Evolutionary conservation across 2,113 vertebrate species (phyloP).

Genomic region (Calyptomena viridis): DNA sequence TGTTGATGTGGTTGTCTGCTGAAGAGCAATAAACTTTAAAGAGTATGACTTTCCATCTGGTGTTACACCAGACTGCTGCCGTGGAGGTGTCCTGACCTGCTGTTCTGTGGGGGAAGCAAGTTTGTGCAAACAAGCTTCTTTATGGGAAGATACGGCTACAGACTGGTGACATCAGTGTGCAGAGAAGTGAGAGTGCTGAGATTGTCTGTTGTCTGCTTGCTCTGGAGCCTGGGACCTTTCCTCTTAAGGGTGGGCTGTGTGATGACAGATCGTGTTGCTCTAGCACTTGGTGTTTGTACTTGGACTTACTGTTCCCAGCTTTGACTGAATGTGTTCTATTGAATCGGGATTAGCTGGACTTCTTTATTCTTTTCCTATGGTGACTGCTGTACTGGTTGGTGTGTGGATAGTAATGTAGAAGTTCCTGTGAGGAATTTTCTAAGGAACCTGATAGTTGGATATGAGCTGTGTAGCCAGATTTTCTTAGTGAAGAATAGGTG

Average conservation of each 20-base stretch:
- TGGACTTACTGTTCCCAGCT: not conserved
- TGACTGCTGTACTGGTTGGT: not conserved
- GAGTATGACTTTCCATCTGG: not conserved
- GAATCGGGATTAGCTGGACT: not conserved
- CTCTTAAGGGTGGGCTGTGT: not conserved
- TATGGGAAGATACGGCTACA: rapidly evolving
- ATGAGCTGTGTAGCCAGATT: not conserved
- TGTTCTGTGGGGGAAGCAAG: not conserved
- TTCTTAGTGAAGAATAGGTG: not conserved
- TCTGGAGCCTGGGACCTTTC: not conserved
- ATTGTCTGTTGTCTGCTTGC: not conserved
- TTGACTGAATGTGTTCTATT: not conserved
- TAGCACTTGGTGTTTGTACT: not conserved
- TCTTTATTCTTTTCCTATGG: not conserved
- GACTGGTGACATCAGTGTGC: not conserved
- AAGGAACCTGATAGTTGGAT: not conserved
- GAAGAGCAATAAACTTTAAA: not conserved
- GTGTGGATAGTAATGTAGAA: not conserved
- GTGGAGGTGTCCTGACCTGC: not conserved
- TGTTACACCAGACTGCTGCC: not conserved
- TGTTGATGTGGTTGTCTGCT: not conserved
- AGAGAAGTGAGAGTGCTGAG: not conserved
- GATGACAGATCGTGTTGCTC: not conserved
- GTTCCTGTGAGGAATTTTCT: not conserved
- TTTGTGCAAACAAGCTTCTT: not conserved